Evolutionary conservation across 2,797 vertebrate genomes (phyloP), one percentile per base, ranked within the genome.

Genomic region (Coregonus ussuriensis): DNA sequence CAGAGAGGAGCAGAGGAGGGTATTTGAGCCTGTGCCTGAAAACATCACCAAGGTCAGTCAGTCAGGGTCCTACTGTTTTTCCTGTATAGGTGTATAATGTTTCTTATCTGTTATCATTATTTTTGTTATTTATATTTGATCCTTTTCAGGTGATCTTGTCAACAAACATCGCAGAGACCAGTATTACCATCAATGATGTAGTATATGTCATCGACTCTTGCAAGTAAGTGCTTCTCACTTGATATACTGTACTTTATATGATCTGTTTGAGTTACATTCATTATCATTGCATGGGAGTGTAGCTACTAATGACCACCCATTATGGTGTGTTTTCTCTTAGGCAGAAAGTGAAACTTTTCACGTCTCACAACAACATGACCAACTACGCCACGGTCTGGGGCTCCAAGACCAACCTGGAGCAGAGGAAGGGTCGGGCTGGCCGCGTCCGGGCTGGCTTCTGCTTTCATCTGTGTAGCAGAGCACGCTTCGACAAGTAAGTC

Each of bases 381-480:
- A 99, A 98, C 91, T 99, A 98, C 29, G 97, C 97, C 82, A 99
- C 96, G 0, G 97, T 99, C 1, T 99, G 98, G 98, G 98, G 96
- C 3, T 98, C 97, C 1, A 99, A 97, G 91, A 99, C 98, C 74
- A 98, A 98, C 85, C 90, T 99, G 85, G 98, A 99, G 89, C 98
- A 99, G 91, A 93, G 98, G 80, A 98, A 98, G 37, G 97, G 98
- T 0, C 92, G 97, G 59, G 98, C 97, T 0, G 98, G 98, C 0
- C 89, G 97, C 0, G 97, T 98, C 0, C 92, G 95, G 0, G 89
- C 97, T 4, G 98, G 97, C 0, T 98, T 99, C 92, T 98, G 97
- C 84, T 99, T 99, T 91, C 95, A 96, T 80, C 92, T 99, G 67
- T 99, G 97, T 81, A 98, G 97, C 88, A 93, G 81, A 52, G 96